Percentiles rank a stretch among this genome's conserved stretches.
Evolutionary conservation across 2,797 vertebrate species (phyloP).

Genomic region (Eleutherodactylus coqui): DNA sequence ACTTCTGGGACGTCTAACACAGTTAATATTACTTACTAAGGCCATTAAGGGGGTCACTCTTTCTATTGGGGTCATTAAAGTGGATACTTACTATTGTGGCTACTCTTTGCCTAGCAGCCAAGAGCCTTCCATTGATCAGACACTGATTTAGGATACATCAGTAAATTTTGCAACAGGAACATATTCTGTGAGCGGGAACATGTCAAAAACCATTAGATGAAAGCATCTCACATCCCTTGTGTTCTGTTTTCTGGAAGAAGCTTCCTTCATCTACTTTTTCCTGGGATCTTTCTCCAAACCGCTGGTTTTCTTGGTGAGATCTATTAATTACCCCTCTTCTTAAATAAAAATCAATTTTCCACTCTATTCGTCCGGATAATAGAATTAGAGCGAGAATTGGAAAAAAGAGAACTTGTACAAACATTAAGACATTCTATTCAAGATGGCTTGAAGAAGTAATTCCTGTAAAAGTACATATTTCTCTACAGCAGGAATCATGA

Average conservation of each 20-base stretch:
- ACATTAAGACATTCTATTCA: constrained; percentile 46
- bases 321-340: constrained; percentile 62
- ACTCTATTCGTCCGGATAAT: constrained; percentile 68
- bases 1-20: too few relatives aligned
- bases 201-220: constrained; percentile 26
- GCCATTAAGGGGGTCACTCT: too few relatives aligned
- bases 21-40: too few relatives aligned
- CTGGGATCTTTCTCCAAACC: constrained; percentile 44
- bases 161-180: neutral
- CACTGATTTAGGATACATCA: neutral
- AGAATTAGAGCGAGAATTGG: constrained; percentile 53
- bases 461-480: constrained; percentile 14
- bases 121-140: neutral
- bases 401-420: constrained; percentile 53
- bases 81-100: too few relatives aligned
- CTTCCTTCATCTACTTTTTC: constrained; percentile 19
- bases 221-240: neutral
- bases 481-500: neutral
- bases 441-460: constrained; percentile 16
- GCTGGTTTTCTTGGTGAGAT: constrained; percentile 59
- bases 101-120: neutral
- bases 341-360: constrained; percentile 67
- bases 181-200: neutral
- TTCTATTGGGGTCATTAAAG: too few relatives aligned
- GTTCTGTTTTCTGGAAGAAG: constrained; percentile 2